phyloP scores from a whole-genome alignment of 2,797 vertebrate genomes.

The Steatocranus sp. region DNA sequence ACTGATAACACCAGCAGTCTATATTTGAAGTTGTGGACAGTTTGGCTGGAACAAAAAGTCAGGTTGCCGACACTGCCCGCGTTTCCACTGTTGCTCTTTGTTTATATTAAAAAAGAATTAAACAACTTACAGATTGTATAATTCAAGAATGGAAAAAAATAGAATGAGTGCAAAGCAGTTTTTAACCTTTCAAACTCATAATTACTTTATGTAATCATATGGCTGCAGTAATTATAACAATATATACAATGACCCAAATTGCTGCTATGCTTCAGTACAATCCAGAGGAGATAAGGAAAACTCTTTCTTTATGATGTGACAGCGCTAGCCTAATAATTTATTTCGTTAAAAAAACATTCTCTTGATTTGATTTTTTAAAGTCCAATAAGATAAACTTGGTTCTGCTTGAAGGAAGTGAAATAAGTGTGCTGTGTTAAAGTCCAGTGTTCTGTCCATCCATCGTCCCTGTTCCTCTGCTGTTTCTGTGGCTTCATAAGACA shows the following conservation, averaged over 20 bases:
- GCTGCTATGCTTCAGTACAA: background rate
- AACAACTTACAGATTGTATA: background rate
- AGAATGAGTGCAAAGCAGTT: no score
- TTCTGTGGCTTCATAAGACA: background rate
- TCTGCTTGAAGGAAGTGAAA: background rate
- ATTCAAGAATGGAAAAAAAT: background rate
- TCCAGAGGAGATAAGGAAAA: background rate
- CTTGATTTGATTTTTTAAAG: background rate
- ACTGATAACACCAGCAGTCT: background rate
- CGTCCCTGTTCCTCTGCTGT: background rate
- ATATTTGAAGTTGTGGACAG: background rate
- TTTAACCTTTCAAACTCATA: no score
- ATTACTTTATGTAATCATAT: background rate
- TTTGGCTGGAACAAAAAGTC: background rate
- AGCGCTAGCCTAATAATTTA: background rate
- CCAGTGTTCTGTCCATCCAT: background rate
- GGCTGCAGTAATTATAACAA: background rate
- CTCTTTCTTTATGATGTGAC: background rate
- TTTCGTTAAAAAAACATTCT: accelerated
- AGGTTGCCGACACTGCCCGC: background rate
- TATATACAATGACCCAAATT: background rate
- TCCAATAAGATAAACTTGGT: background rate
- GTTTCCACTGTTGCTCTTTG: background rate
- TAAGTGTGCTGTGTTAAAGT: background rate
- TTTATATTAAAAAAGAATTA: background rate